Evolutionary conservation across 2,888 invertebrate genomes (phyloP).

Genomic region (Drosophila robusta): DNA sequence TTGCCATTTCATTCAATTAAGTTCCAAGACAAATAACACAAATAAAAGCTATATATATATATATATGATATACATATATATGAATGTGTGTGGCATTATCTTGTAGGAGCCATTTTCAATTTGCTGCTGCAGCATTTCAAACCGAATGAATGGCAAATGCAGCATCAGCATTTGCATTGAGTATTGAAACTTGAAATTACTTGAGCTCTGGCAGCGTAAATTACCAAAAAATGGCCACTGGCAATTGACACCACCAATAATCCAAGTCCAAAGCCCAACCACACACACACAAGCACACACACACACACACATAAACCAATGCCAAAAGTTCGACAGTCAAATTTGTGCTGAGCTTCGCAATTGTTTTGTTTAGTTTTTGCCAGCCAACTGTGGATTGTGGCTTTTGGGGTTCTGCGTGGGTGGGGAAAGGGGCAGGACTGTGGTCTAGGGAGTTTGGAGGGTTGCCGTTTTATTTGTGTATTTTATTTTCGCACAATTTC

Average conservation of each 20-base stretch:
- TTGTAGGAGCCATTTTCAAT: slow-evolving; percentile 77
- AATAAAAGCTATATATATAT: slow-evolving; percentile 54
- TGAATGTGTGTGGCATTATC: slow-evolving; percentile 29
- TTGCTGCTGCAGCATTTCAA: slow-evolving; percentile 72
- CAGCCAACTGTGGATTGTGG: slow-evolving; percentile 26
- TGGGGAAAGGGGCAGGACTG: neutral
- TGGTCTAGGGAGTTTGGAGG: neutral
- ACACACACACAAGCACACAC: slow-evolving; percentile 19
- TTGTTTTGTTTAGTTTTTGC: slow-evolving; percentile 63
- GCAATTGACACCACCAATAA: slow-evolving; percentile 79
- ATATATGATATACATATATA: neutral
- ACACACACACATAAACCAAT: slow-evolving; percentile 6
- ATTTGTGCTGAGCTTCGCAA: slow-evolving; percentile 70
- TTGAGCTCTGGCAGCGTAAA: slow-evolving; percentile 63
- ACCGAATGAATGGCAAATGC: slow-evolving; percentile 73
- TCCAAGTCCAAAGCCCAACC: slow-evolving; percentile 25
- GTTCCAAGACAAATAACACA: slow-evolving; percentile 76
- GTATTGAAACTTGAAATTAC: slow-evolving; percentile 72
- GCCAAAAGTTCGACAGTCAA: slow-evolving; percentile 60
- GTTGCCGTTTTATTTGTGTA: slow-evolving; percentile 31
- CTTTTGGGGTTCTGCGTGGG: slow-evolving; percentile 2
- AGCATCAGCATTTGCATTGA: slow-evolving; percentile 79
- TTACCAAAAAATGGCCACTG: slow-evolving; percentile 78
- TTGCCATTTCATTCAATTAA: slow-evolving; percentile 79
- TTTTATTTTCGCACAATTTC: slow-evolving; percentile 18